phyloP scores from a whole-genome alignment of 2,888 invertebrate species.

The Heliconius ethilla region DNA sequence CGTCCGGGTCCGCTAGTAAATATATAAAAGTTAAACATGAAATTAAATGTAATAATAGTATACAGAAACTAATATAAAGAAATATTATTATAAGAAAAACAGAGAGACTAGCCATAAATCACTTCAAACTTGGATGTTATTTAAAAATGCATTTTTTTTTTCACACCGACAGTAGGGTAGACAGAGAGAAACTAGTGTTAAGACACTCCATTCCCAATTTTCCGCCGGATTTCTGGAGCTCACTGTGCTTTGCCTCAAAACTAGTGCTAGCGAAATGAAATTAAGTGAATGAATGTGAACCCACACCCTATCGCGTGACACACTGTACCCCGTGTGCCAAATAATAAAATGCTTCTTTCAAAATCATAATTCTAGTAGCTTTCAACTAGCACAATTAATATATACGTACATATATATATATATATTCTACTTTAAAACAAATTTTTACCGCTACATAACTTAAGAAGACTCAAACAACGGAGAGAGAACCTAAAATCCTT shows the following conservation, averaged over 20 bases:
- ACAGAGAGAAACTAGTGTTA: too few species aligned
- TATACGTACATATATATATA: conserved; percentile 59
- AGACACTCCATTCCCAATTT: too few species aligned
- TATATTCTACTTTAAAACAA: conserved; percentile 64
- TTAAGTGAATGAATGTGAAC: too few species aligned
- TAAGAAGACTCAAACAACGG: conserved; percentile 72
- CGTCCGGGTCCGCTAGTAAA: too few species aligned
- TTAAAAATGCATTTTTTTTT: background rate
- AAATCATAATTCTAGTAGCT: conserved; percentile 34
- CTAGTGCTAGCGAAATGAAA: too few species aligned
- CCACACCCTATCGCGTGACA: too few species aligned
- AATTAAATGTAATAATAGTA: background rate
- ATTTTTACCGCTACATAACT: conserved; percentile 75
- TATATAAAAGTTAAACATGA: background rate
- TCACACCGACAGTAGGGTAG: too few species aligned
- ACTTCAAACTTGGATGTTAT: background rate
- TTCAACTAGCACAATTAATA: conserved; percentile 59
- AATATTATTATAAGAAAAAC: background rate
- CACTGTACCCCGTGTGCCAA: too few species aligned
- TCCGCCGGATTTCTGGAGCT: too few species aligned
- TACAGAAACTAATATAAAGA: background rate
- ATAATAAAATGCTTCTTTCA: background rate
- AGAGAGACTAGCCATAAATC: background rate
- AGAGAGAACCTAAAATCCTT: conserved; percentile 79
- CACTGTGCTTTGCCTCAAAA: too few species aligned